Conservation (phyloP, 2,113 vertebrate species). For the Entomyzon cyanotis region DNA sequence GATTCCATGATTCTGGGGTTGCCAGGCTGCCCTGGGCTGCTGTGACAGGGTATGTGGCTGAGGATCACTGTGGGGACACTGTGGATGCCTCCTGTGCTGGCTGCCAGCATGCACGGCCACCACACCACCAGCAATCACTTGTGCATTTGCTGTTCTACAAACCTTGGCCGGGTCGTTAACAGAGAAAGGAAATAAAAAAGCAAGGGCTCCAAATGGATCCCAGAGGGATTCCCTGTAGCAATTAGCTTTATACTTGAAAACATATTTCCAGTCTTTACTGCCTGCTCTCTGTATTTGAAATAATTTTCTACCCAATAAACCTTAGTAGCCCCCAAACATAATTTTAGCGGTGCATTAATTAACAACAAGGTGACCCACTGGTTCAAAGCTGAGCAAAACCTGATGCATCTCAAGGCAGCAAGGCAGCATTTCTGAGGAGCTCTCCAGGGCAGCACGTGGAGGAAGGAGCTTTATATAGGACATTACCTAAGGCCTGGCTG, state of each 20-base stretch:
- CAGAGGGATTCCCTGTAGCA: conserved; percentile 63
- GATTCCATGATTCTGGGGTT: not conserved
- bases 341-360: conserved; percentile 56
- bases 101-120: not conserved
- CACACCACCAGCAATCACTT: not conserved
- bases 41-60: not conserved
- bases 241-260: conserved; percentile 64
- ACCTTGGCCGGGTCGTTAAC: conserved; percentile 57
- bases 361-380: conserved; percentile 12
- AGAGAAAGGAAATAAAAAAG: conserved; percentile 47
- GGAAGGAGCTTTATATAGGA: not conserved
- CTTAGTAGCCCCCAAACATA: conserved; percentile 59
- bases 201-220: conserved; percentile 55
- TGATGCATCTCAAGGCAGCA: not conserved
- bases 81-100: not conserved
- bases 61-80: fast-evolving
- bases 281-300: conserved; percentile 61
- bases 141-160: conserved; percentile 47
- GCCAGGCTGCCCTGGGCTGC: not conserved
- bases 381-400: not conserved
- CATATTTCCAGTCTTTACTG: conserved; percentile 61
- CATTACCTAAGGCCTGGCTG: not conserved
- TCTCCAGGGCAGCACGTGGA: fast-evolving
- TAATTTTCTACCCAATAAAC: conserved; percentile 70
- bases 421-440: not conserved